Conservation (phyloP, 92 coral and sea anemone species). For the Epizoanthus illoricatus region DNA sequence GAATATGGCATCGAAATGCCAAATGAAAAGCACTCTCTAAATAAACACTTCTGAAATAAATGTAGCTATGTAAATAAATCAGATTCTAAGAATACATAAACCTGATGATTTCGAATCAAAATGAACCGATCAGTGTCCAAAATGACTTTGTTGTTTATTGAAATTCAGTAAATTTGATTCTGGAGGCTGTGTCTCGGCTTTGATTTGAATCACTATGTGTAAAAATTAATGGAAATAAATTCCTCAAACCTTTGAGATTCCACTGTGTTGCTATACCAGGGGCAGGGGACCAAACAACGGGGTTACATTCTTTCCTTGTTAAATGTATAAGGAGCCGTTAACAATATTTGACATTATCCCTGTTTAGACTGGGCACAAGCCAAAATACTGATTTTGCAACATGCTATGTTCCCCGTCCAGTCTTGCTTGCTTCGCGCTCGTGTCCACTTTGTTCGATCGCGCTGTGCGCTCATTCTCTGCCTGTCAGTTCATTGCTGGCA, state of each 20-base stretch:
- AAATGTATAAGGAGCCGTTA: too few species aligned
- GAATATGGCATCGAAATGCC: too few species aligned
- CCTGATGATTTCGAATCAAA: slow-evolving; percentile 8
- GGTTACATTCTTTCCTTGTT: too few species aligned
- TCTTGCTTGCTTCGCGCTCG: too few species aligned
- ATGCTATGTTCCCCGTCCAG: too few species aligned
- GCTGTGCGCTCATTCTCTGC: too few species aligned
- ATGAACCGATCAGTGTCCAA: neutral
- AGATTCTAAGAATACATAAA: slow-evolving; percentile 26
- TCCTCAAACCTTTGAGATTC: neutral
- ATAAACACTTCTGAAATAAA: neutral
- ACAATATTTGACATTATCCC: too few species aligned
- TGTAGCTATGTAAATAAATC: slow-evolving; percentile 3
- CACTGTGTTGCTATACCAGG: neutral
- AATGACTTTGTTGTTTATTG: slow-evolving; percentile 7
- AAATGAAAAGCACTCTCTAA: neutral
- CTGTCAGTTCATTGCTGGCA: too few species aligned
- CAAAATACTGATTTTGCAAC: too few species aligned
- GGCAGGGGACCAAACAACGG: too few species aligned
- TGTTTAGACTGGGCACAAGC: too few species aligned
- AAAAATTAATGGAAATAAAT: slow-evolving; percentile 14
- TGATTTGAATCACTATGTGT: slow-evolving; percentile 19
- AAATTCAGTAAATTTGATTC: slow-evolving; percentile 3
- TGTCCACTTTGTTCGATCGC: too few species aligned
- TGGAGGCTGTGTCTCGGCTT: slow-evolving; percentile 18